Base-by-base conservation (phyloP, 1,140 invertebrate species). In the Anastrepha ludens region DNA sequence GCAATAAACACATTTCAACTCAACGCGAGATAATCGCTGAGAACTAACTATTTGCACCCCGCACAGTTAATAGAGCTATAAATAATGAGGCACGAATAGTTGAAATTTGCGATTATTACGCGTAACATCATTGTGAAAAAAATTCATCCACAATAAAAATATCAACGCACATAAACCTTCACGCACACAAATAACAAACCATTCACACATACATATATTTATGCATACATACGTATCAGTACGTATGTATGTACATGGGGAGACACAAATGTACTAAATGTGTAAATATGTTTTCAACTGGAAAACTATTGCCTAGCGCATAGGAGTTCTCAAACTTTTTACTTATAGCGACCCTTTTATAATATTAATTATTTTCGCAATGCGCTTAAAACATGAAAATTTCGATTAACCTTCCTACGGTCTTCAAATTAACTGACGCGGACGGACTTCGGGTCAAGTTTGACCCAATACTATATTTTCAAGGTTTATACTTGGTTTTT, bases 271-370 rank as follows among this genome's bases (percentile, higher is more conserved):
- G 44, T 44, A 47, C 9, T 44, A 62, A 13, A 13, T 62, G 44
- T 81, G 47, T 81, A 81, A 81, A 81, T 15, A 81, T 81, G 74
- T 55, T 81, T 55, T 81, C 74, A 81, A 81, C 55, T 20, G 74
- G 74, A 44, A 81, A 81, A 81, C 55, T 81, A 81, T 81, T 81
- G 50, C 74, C 5, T 81, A 47, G 47, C 55, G 74, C 29, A 29
- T 29, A 29, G 29, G 29, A 1, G 29, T 29, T 29, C 29, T 29
- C 29, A 29, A 29, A 29, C 29, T 29, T 29, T 29, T 29, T 29
- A 29, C 0, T 0, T 29, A 29, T 29, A 29, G 29, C 29, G 29
- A 29, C 29, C 29, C 29, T 29, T 29, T 29, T 29, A 29, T 29
- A 29, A 29, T 29, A 29, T 29, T 1, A 29, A 29, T 29, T 29